Base-by-base conservation (phyloP, 2,888 invertebrate genomes). In the Patella caerulea region DNA sequence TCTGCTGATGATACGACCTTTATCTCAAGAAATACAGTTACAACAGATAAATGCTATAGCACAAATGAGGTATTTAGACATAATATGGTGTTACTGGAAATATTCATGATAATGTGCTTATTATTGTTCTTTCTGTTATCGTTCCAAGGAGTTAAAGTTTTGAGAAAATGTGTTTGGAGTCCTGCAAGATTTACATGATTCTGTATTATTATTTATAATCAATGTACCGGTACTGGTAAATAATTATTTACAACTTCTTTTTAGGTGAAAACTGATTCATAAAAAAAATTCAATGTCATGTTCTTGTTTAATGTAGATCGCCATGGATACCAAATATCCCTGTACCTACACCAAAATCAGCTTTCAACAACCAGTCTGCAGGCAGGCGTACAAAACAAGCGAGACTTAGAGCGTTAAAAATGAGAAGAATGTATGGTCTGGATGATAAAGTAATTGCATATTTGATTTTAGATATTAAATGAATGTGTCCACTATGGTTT, bases 11-110 rank as follows among this genome's bases (percentile, higher is more conserved):
- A 80, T 84, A 9, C 80, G 85, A 76, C 91, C 91, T n/a, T 79
- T 88, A 45, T 90, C 88, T 72, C 88, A 89, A 78, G 88, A 90
- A 71, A 84, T 91, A 72, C 89, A 90, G 83, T 83, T 88, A 24
- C 84, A 87, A 76, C 91, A 91, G 70, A 89, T 91, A 19, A 80
- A 87, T 53, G 86, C 90, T 53, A 86, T 91, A 53, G 87, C 90
- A n/a, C 81, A 86, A 79, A 75, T 90, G 73, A 89, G 90, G 91
- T 90, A 82, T 65, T 17, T 59, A 74, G 34, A 34, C 34, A 34
- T 24, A 1, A 24, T 34, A 34, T 34, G 34, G 5, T 34, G 9
- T 45, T 45, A 45, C 9, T 45, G 9, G 45, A 45, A 45, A 9
- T 45, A 45, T 45, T 45, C 1, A 45, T 45, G 9, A 45, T 45